A percentile compares a stretch with the other conserved stretches of the same genome.
Evolutionary conservation across 2,888 invertebrate genomes (phyloP).

Genomic region (Pristionchus mayeri): DNA sequence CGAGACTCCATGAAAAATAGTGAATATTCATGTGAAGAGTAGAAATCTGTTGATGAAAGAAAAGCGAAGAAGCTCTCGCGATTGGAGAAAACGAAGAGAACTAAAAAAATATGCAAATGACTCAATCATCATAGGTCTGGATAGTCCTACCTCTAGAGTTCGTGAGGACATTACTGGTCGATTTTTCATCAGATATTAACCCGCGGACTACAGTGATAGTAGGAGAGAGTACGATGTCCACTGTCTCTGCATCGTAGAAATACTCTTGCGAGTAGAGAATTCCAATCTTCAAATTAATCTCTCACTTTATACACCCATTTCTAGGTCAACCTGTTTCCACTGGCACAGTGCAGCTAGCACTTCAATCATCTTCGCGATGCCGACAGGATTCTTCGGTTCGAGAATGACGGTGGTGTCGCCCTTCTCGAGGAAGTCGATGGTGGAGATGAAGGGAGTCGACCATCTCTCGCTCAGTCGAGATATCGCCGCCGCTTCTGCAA

Average conservation of each 20-base stretch:
- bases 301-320: background rate
- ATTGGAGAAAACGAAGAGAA: slow-evolving; percentile 19
- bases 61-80: background rate
- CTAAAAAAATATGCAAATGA: background rate
- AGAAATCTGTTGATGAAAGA: background rate
- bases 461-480: slow-evolving; percentile 58
- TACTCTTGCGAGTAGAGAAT: slow-evolving; percentile 55
- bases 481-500: slow-evolving; percentile 58
- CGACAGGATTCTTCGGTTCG: slow-evolving; percentile 55
- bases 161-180: background rate
- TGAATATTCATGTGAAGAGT: slow-evolving; percentile 5
- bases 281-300: slow-evolving; percentile 52
- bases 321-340: slow-evolving; percentile 55
- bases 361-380: slow-evolving; percentile 53
- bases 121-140: background rate
- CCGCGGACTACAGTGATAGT: background rate
- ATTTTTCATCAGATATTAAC: background rate
- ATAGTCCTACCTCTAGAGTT: slow-evolving; percentile 33
- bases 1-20: slow-evolving; percentile 38
- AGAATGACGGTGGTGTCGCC: slow-evolving; percentile 46
- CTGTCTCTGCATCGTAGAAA: slow-evolving; percentile 54
- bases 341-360: slow-evolving; percentile 51
- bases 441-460: slow-evolving; percentile 53
- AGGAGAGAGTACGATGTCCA: slow-evolving; percentile 50
- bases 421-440: background rate